phyloP scores from a whole-genome alignment of 2,888 invertebrate species.

The Brachyptera putata region DNA sequence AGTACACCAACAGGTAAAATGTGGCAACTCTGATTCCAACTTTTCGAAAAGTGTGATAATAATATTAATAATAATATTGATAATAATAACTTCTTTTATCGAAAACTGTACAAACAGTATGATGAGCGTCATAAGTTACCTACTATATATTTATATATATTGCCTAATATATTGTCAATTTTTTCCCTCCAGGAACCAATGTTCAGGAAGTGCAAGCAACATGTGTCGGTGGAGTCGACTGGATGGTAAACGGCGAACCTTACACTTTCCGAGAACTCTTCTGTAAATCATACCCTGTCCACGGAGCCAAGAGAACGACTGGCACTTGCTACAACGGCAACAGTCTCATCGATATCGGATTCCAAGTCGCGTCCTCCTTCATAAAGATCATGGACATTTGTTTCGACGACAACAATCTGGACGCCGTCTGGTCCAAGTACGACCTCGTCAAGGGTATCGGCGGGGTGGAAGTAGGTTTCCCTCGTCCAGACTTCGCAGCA shows the following conservation, averaged over 20 bases:
- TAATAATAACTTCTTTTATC: too few species aligned
- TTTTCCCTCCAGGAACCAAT: too few species aligned
- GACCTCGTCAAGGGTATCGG: conserved; percentile 48
- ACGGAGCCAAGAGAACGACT: conserved; percentile 46
- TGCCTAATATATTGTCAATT: too few species aligned
- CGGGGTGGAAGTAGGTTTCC: conserved; percentile 49
- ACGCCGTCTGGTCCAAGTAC: conserved; percentile 52
- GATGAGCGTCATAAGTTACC: too few species aligned
- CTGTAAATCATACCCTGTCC: conserved; percentile 45
- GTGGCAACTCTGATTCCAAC: too few species aligned
- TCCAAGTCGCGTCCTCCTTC: conserved; percentile 48
- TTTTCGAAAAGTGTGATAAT: too few species aligned
- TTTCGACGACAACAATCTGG: conserved; percentile 50
- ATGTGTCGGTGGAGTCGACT: conserved; percentile 25
- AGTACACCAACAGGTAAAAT: too few species aligned
- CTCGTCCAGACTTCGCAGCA: conserved; percentile 49
- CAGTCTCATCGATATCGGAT: conserved; percentile 53
- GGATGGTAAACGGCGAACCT: conserved; percentile 25
- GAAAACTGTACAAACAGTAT: too few species aligned
- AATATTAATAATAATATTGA: too few species aligned
- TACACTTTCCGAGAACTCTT: conserved; percentile 45
- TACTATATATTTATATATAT: too few species aligned
- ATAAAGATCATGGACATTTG: conserved; percentile 51
- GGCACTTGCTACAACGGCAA: conserved; percentile 47
- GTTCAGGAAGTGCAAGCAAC: conserved; percentile 10